phyloP scores from a whole-genome alignment of 2,888 invertebrate genomes.

The Brachylomia viminalis region DNA sequence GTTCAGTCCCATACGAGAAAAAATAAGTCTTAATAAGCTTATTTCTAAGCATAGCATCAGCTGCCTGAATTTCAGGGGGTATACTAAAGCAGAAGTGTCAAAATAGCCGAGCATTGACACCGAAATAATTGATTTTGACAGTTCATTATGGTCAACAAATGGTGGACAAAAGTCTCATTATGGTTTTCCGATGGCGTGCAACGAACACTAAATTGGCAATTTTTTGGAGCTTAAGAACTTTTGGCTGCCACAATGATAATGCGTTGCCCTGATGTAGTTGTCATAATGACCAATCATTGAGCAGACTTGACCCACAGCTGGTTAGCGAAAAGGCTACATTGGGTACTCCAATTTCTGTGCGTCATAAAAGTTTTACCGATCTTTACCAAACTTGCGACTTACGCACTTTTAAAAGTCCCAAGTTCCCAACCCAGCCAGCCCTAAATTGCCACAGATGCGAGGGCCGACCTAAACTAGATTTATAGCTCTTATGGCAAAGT shows the following conservation, averaged over 20 bases:
- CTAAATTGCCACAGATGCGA: slow-evolving; percentile 52
- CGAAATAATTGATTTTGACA: neutral
- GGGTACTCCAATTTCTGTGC: neutral
- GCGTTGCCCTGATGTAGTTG: neutral
- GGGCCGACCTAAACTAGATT: slow-evolving; percentile 60
- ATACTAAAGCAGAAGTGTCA: neutral
- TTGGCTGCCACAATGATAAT: neutral
- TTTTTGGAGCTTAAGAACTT: neutral
- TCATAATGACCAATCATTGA: neutral
- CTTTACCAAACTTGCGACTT: slow-evolving; percentile 17
- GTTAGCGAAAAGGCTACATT: neutral
- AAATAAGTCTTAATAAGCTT: neutral
- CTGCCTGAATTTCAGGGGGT: neutral
- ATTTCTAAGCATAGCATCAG: neutral
- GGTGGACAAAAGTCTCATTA: neutral
- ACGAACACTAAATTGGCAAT: neutral
- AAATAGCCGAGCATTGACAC: neutral
- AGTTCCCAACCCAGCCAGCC: slow-evolving; percentile 25
- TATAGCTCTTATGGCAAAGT: slow-evolving; percentile 56
- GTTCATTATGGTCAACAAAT: too few relatives aligned
- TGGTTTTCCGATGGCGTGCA: neutral
- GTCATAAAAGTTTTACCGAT: slow-evolving; percentile 1
- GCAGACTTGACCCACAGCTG: neutral
- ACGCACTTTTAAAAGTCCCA: slow-evolving; percentile 35
- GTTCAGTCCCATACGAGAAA: neutral